Percentiles rank a stretch among this genome's conserved stretches.
Conservation (phyloP, 2,797 vertebrate species). For the Sebastiscus albofasciatus region DNA sequence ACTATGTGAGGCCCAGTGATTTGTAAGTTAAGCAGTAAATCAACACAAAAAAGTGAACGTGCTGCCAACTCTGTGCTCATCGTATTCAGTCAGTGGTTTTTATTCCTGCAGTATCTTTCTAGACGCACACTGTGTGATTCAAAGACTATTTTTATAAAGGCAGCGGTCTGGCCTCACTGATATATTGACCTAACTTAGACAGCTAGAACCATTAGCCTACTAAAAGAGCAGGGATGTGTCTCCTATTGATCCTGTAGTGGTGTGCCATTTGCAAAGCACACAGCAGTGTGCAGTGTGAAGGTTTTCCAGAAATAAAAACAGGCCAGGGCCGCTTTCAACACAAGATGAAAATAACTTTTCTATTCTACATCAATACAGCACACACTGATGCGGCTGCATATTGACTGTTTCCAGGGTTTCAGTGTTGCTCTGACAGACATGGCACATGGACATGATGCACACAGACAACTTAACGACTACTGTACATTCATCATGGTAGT, state of each 20-base stretch:
- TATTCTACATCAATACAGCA: not conserved
- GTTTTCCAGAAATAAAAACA: constrained; percentile 1
- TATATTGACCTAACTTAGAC: constrained; percentile 45
- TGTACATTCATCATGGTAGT: not conserved
- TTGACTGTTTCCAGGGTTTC: constrained; percentile 6
- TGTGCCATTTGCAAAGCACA: constrained; percentile 50
- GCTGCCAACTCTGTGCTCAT: not conserved
- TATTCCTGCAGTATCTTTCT: not conserved
- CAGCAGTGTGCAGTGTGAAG: constrained; percentile 14
- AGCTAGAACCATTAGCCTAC: constrained; percentile 58
- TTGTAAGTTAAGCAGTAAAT: not conserved
- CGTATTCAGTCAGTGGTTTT: not conserved
- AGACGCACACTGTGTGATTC: not conserved
- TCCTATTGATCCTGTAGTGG: constrained; percentile 54
- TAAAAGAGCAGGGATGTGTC: constrained; percentile 54
- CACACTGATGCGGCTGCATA: not conserved
- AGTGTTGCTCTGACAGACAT: not conserved
- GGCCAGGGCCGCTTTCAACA: not conserved
- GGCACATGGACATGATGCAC: not conserved
- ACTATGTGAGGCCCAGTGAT: not conserved
- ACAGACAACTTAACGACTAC: not conserved
- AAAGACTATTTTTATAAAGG: constrained; percentile 33
- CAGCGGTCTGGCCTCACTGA: constrained; percentile 25
- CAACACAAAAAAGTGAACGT: not conserved
- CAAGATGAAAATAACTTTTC: constrained; percentile 24